Percentiles rank a stretch among this genome's conserved stretches.
phyloP scores from a whole-genome alignment of 2,797 vertebrate genomes.

The Sebastes cheni region DNA sequence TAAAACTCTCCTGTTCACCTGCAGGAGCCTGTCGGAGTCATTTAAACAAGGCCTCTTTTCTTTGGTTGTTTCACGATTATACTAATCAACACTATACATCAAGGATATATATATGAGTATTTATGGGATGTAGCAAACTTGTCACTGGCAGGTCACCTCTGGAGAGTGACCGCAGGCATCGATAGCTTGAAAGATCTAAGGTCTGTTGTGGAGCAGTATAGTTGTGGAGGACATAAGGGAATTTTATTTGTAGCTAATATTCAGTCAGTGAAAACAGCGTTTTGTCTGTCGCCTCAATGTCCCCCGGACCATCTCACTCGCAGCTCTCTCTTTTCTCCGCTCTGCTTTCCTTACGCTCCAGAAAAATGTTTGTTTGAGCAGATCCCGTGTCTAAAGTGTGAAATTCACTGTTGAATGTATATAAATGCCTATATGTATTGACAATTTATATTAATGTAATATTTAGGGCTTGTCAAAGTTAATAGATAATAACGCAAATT shows the following conservation, averaged over 20 bases:
- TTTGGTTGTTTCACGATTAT: not conserved
- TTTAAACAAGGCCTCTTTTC: not conserved
- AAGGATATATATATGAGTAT: not conserved
- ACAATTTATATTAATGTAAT: not conserved
- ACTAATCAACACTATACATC: not conserved
- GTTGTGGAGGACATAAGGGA: not conserved
- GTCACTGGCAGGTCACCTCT: not conserved
- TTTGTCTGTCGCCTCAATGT: not conserved
- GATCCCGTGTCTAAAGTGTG: not conserved
- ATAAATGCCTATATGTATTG: not conserved
- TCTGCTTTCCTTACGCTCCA: not conserved
- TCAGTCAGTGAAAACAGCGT: not conserved
- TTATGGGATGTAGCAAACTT: not conserved
- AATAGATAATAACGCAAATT: not conserved
- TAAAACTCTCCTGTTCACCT: not conserved
- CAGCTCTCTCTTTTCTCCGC: not conserved
- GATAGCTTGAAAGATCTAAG: not conserved
- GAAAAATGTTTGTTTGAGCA: not conserved
- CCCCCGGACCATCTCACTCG: not conserved
- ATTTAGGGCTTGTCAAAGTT: not conserved
- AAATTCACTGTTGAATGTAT: not conserved
- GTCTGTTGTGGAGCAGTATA: not conserved
- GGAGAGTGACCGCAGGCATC: not conserved
- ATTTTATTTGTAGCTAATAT: not conserved
- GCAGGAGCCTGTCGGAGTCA: not conserved